Percentiles rank a stretch among this genome's conserved stretches.
phyloP scores from a whole-genome alignment of 2,113 vertebrate species.

The Osmerus eperlanus region DNA sequence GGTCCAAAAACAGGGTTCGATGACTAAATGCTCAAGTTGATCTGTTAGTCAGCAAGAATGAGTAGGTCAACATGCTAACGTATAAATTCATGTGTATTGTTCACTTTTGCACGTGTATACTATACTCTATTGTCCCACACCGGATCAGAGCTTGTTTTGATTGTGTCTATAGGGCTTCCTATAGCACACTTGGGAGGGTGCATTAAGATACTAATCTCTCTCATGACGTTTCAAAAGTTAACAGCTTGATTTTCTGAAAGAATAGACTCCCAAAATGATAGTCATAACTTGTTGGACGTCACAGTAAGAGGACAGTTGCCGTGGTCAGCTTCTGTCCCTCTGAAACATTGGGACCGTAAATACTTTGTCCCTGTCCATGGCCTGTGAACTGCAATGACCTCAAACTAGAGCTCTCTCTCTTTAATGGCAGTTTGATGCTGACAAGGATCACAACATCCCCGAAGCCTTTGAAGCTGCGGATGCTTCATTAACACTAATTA shows the following conservation, averaged over 20 bases:
- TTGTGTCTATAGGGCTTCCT: conserved; percentile 48
- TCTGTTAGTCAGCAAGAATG: no score
- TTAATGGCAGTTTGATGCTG: conserved; percentile 22
- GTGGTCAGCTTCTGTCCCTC: not conserved
- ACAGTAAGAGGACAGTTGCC: no score
- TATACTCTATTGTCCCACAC: conserved; percentile 28
- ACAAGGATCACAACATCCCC: conserved; percentile 46
- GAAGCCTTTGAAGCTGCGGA: conserved; percentile 58
- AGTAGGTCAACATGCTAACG: no score
- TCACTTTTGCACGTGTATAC: not conserved
- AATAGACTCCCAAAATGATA: not conserved
- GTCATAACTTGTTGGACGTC: not conserved
- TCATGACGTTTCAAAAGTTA: conserved; percentile 29
- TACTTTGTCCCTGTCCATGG: conserved; percentile 31
- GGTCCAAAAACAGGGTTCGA: no score
- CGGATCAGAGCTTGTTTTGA: conserved; percentile 49
- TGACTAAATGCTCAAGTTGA: no score
- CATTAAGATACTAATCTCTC: conserved; percentile 33
- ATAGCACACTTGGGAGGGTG: conserved; percentile 38
- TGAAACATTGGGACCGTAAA: conserved; percentile 15
- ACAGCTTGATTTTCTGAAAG: conserved; percentile 12
- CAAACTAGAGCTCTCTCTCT: conserved; percentile 31
- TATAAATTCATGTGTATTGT: no score
- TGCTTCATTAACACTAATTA: conserved; percentile 66
- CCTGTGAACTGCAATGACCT: conserved; percentile 13